Percentiles rank a stretch among this genome's conserved stretches.
phyloP scores from a whole-genome alignment of 2,113 vertebrate genomes.

The Eudyptes chrysolophus region DNA sequence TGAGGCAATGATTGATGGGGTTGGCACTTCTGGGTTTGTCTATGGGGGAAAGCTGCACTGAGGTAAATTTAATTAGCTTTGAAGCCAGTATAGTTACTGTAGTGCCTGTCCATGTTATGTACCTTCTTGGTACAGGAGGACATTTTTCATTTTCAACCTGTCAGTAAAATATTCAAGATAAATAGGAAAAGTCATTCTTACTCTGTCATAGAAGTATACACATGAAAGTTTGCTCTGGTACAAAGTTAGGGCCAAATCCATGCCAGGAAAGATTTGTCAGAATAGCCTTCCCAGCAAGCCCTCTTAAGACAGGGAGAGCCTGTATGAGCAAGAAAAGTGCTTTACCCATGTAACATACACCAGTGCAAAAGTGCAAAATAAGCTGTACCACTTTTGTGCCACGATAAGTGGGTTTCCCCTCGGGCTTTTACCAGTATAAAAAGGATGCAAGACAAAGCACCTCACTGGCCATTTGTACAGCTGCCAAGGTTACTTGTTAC shows the following conservation, averaged over 20 bases:
- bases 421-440: not conserved
- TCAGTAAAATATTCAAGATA: not conserved
- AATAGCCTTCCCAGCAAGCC: not conserved
- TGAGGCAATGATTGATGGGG: not conserved
- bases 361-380: not conserved
- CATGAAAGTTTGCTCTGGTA: not conserved
- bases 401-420: accelerated
- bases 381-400: not conserved
- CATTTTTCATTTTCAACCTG: not conserved
- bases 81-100: not conserved
- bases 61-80: constrained; percentile 22
- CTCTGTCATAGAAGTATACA: not conserved
- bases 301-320: not conserved
- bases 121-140: not conserved
- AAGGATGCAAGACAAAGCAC: not conserved
- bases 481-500: not conserved
- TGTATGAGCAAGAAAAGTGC: not conserved
- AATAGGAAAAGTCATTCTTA: not conserved
- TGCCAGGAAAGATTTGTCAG: not conserved
- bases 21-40: not conserved
- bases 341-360: not conserved
- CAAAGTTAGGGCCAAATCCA: not conserved
- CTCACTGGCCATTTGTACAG: not conserved
- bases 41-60: not conserved
- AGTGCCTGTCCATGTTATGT: not conserved